Evolutionary conservation across 2,888 invertebrate species (phyloP).

Genomic region (Cordilura impudica): DNA sequence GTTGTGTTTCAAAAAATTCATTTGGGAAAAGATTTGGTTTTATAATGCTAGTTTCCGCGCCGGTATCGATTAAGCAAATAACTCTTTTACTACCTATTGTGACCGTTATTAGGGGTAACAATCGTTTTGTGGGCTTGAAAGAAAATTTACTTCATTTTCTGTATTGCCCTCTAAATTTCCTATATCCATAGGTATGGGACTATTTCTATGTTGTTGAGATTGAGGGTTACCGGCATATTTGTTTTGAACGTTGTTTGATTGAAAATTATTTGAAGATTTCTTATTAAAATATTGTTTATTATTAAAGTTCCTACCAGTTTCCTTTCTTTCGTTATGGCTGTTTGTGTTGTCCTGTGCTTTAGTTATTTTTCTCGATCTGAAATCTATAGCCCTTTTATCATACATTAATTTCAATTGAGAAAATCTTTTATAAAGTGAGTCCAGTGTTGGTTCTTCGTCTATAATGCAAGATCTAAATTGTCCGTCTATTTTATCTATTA

Average conservation of each 20-base stretch:
- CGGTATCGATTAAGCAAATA: slow-evolving; percentile 41
- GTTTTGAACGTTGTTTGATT: neutral
- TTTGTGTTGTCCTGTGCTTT: slow-evolving; percentile 17
- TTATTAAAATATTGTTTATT: neutral
- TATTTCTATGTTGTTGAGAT: slow-evolving; percentile 15
- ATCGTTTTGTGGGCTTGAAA: slow-evolving; percentile 1
- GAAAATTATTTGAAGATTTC: neutral
- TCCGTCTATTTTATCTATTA: slow-evolving; percentile 20
- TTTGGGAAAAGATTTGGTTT: slow-evolving; percentile 13
- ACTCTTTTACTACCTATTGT: slow-evolving; percentile 35
- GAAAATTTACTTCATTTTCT: slow-evolving; percentile 30
- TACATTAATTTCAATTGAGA: slow-evolving; percentile 26
- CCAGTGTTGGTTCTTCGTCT: slow-evolving; percentile 1
- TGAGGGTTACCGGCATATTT: slow-evolving; percentile 28
- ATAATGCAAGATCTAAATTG: slow-evolving; percentile 36
- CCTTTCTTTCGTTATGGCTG: slow-evolving; percentile 11
- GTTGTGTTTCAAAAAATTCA: neutral
- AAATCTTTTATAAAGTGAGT: slow-evolving; percentile 28
- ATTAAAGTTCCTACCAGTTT: slow-evolving; percentile 14
- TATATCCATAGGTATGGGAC: slow-evolving; percentile 8
- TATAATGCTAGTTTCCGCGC: slow-evolving; percentile 35
- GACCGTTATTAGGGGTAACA: slow-evolving; percentile 34
- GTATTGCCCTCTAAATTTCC: slow-evolving; percentile 25
- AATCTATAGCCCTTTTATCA: slow-evolving; percentile 23
- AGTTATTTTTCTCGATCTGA: slow-evolving; percentile 4